These are phyloP conservation scores for Sparidentex hasta DNA, from an alignment of 2,797 vertebrate genomes.

Conservation along the genomic window DNA sequence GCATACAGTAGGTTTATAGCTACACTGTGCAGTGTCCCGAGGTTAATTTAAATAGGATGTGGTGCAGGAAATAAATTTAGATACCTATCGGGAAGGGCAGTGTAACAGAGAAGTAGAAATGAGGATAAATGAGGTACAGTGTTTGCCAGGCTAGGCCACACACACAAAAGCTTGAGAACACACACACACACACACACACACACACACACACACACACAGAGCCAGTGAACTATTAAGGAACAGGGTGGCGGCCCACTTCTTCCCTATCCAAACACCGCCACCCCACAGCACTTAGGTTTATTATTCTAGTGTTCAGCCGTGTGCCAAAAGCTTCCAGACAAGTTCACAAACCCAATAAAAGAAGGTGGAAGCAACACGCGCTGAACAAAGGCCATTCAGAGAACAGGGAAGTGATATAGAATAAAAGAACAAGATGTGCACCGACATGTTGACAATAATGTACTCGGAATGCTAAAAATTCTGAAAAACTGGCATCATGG, in stretches of 20 bases:
- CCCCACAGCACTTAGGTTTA: conserved; percentile 49
- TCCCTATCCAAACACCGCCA: conserved; percentile 63
- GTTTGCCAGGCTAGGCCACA: conserved; percentile 13
- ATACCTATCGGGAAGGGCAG: conserved; percentile 20
- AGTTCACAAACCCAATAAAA: conserved; percentile 35
- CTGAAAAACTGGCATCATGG: not conserved
- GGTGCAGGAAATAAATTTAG: conserved; percentile 34
- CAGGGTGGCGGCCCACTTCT: conserved; percentile 50
- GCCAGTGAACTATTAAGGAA: conserved; percentile 40
- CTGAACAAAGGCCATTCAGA: conserved; percentile 39
- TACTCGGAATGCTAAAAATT: not conserved
- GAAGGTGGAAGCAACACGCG: conserved; percentile 22
- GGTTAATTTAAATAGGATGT: conserved; percentile 20
- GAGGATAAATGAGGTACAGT: conserved; percentile 53
- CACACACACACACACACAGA: conserved; percentile 8
- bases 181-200: not conserved
- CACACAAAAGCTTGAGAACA: not conserved
- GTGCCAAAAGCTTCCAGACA: conserved; percentile 44
- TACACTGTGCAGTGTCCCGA: not conserved
- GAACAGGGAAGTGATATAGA: conserved; percentile 35
- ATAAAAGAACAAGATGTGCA: conserved; percentile 1
- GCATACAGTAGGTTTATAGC: not conserved
- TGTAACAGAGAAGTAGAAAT: conserved; percentile 48
- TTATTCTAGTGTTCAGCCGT: conserved; percentile 54
- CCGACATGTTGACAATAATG: conserved; percentile 20